Conservation (phyloP, 2,113 vertebrate species). For the Hemichromis elongatus region DNA sequence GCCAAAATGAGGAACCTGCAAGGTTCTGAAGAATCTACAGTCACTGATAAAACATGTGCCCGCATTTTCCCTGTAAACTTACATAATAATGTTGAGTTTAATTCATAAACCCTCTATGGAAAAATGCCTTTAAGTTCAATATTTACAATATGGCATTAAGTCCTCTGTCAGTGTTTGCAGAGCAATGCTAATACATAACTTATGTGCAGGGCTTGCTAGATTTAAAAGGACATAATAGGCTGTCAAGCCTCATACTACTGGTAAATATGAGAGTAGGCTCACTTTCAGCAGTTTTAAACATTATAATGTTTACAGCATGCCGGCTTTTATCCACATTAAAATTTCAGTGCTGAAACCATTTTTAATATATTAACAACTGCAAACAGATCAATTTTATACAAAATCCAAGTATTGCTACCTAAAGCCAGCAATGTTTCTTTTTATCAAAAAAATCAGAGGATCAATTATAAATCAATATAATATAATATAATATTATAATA, state of each 20-base stretch:
- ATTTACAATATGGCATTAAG: not conserved
- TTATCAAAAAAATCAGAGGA: too few species aligned
- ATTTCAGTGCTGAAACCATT: too few species aligned
- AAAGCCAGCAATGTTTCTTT: not conserved
- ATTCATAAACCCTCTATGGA: not conserved
- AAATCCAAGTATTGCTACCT: not conserved
- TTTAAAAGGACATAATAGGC: not conserved
- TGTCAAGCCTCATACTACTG: not conserved
- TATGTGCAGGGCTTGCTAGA: not conserved
- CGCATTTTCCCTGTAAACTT: not conserved
- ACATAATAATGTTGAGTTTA: not conserved
- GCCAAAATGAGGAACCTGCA: not conserved
- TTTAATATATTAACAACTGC: too few species aligned
- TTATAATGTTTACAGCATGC: not conserved
- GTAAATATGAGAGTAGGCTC: not conserved
- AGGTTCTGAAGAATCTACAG: not conserved
- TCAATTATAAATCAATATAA: not conserved
- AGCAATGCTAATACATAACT: not conserved
- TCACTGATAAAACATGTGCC: not conserved
- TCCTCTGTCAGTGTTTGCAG: not conserved
- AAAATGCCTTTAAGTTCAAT: not conserved
- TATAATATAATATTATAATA: not conserved
- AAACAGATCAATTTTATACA: not conserved
- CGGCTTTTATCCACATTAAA: not conserved
- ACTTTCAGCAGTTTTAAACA: not conserved